Evolutionary conservation across 2,888 invertebrate genomes (phyloP).

Genomic region (Pheosia tremula): DNA sequence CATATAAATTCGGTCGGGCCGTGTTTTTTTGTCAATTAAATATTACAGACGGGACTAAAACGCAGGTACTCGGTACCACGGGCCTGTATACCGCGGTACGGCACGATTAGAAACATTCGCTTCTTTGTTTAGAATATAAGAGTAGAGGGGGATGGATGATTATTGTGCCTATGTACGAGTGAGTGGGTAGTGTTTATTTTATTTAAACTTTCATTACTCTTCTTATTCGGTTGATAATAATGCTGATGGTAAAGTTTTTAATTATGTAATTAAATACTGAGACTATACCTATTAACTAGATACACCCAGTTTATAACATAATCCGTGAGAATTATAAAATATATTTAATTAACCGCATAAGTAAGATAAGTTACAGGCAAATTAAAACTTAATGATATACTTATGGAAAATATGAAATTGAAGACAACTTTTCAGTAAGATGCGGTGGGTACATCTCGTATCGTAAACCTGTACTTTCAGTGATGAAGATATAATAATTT

Average conservation of each 20-base stretch:
- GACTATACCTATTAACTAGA: too few relatives aligned
- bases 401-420: too few relatives aligned
- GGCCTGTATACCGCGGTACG: conserved; percentile 22
- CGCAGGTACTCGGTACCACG: conserved; percentile 71
- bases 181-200: neutral
- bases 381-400: too few relatives aligned
- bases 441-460: neutral
- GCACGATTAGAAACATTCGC: conserved; percentile 10
- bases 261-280: too few relatives aligned
- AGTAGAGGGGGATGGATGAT: neutral
- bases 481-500: neutral
- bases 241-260: too few relatives aligned
- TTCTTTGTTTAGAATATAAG: neutral
- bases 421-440: too few relatives aligned
- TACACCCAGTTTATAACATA: too few relatives aligned
- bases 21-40: conserved; percentile 82
- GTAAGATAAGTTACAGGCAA: too few relatives aligned
- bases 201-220: neutral
- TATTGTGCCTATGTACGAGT: neutral
- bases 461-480: neutral
- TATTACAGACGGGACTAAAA: conserved; percentile 68
- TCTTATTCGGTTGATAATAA: neutral
- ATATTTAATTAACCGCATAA: too few relatives aligned
- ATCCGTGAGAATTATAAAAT: too few relatives aligned
- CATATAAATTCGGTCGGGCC: conserved; percentile 73